Evolutionary conservation across 2,113 vertebrate genomes (phyloP).

Genomic region (pig (Sus scrofa)): T2T-Sscrofa CM000815.6:101703501-101704000

Average conservation of each 20-base stretch:
- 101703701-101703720: neutral
- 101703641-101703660: neutral
- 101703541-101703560: neutral
- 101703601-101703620: conserved; percentile 48
- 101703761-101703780: neutral
- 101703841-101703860: neutral
- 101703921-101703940: neutral
- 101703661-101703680: neutral
- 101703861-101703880: neutral
- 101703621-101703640: conserved; percentile 2
- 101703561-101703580: neutral
- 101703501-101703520: neutral
- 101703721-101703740: neutral
- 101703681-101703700: neutral
- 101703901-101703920: neutral
- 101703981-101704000: neutral
- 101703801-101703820: neutral
- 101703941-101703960: neutral
- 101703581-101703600: conserved; percentile 24
- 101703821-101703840: neutral
- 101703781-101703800: neutral
- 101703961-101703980: neutral
- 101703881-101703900: neutral
- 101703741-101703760: neutral
- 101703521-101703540: neutral